Base-by-base conservation (phyloP, 1,140 invertebrate species). In the Diuraphis noxia region DNA sequence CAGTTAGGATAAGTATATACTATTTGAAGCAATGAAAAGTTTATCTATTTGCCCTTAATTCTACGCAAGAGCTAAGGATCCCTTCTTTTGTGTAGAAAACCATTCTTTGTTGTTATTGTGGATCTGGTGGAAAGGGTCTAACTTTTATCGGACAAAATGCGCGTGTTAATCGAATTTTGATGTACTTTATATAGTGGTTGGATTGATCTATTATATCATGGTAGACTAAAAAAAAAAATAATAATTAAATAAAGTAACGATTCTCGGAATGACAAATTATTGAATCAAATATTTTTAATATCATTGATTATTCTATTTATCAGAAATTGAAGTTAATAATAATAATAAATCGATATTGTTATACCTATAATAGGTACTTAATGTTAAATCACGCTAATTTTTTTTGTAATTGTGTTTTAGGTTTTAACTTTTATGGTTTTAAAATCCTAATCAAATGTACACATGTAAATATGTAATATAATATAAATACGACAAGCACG, bases 81-180 rank as follows among this genome's bases (percentile, higher is more conserved):
- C 38, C 6, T 79, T 90, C 63, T 79, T 79, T 90, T 90, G 63
- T 90, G 63, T 25, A 36, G 88, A 79, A 88, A 79, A 90, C 40
- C 63, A 72, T 90, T 77, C 41, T 43, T 90, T 46, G 88, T 90
- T 79, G 63, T 79, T 77, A 90, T 46, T 46, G 63, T 41, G 41
- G 63, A 89, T 89, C 34, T 30, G 38, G 63, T 8, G 49, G 49
- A 63, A 40, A 88, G 49, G 52, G 40, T 79, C 25, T 77, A 79
- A 90, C 88, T 90, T 90, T 79, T 90, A 90, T 90, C 88, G 10
- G 40, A 90, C 40, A 41, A 43, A 79, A 90, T 90, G 43, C 63
- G n/a, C 13, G 40, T 90, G 88, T 90, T 90, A 90, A 90, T 90
- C 88, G 88, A 72, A 90, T 90, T 90, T 90, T 90, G 88, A 90